phyloP scores from a whole-genome alignment of 2,113 vertebrate genomes.

The Tragulus kanchil region DNA sequence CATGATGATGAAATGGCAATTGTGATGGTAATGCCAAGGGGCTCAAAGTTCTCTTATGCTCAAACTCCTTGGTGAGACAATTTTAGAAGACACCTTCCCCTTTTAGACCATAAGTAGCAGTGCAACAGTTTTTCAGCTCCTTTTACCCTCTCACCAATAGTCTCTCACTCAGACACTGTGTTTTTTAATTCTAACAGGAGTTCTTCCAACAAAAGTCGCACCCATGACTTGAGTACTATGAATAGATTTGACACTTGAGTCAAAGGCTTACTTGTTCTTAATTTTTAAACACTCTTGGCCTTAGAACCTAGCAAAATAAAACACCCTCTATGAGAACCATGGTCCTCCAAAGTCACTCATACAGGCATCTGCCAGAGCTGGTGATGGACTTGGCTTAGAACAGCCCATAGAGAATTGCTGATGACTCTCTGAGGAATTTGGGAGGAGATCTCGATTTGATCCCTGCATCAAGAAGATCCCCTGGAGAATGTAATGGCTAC shows the following conservation, averaged over 20 bases:
- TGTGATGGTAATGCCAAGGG: neutral
- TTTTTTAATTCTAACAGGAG: neutral
- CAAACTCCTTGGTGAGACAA: neutral
- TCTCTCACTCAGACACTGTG: fast-evolving
- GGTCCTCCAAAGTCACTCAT: neutral
- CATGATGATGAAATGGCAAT: neutral
- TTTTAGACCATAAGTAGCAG: neutral
- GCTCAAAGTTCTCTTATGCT: fast-evolving
- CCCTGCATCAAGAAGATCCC: neutral
- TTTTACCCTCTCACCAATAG: neutral
- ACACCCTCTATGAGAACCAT: fast-evolving
- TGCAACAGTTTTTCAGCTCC: neutral
- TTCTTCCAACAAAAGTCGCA: neutral
- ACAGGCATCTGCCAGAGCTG: neutral
- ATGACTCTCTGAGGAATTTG: neutral
- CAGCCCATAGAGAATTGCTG: neutral
- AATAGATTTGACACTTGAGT: neutral
- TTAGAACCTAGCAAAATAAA: neutral
- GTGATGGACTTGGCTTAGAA: neutral
- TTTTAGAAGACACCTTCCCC: neutral
- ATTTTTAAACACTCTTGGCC: neutral
- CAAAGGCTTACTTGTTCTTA: neutral
- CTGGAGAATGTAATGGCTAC: neutral
- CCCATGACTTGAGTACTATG: neutral
- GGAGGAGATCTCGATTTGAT: neutral